A percentile compares a stretch with the other conserved stretches of the same genome.
Conservation (phyloP, 2,888 invertebrate species). For the Stomorhina lunata region DNA sequence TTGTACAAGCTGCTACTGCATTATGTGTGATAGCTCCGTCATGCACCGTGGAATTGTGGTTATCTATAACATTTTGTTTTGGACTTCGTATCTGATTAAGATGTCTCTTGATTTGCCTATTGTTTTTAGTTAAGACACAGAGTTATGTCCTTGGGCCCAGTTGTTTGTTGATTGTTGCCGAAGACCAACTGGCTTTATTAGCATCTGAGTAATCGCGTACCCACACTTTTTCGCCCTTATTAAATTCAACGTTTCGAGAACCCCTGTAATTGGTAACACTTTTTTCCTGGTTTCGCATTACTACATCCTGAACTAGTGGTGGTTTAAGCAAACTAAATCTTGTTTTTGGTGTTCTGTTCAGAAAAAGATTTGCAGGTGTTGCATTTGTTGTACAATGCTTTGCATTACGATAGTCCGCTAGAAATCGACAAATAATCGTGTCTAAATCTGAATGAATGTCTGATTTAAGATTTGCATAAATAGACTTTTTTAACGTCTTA, state of each 20-base stretch:
- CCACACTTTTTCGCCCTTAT: slow-evolving; percentile 47
- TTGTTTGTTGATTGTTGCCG: slow-evolving; percentile 32
- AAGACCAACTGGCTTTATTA: slow-evolving; percentile 51
- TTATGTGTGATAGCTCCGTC: slow-evolving; percentile 14
- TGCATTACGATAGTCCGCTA: slow-evolving; percentile 24
- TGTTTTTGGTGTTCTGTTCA: slow-evolving; percentile 22
- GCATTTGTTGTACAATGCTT: slow-evolving; percentile 22
- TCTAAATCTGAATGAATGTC: slow-evolving; percentile 1
- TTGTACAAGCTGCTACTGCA: slow-evolving; percentile 12
- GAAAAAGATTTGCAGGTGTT: slow-evolving; percentile 20
- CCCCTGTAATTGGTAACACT: slow-evolving; percentile 17
- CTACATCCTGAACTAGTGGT: slow-evolving; percentile 14
- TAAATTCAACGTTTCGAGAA: slow-evolving; percentile 33
- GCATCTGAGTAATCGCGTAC: slow-evolving; percentile 53
- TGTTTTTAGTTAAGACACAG: slow-evolving; percentile 31
- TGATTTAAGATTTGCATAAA: slow-evolving; percentile 10
- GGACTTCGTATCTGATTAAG: slow-evolving; percentile 51
- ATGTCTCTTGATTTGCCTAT: slow-evolving; percentile 47
- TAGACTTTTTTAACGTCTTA: no score
- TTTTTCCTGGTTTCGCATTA: slow-evolving; percentile 22
- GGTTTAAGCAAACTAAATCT: slow-evolving; percentile 27
- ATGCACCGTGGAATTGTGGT: slow-evolving; percentile 21
- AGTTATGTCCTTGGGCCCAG: slow-evolving; percentile 44
- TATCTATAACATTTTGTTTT: slow-evolving; percentile 6
- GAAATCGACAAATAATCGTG: background rate